These are phyloP conservation scores for Sorex maritimensis DNA, from an alignment of 2,797 vertebrate species.

Conservation along the genomic window DNA sequence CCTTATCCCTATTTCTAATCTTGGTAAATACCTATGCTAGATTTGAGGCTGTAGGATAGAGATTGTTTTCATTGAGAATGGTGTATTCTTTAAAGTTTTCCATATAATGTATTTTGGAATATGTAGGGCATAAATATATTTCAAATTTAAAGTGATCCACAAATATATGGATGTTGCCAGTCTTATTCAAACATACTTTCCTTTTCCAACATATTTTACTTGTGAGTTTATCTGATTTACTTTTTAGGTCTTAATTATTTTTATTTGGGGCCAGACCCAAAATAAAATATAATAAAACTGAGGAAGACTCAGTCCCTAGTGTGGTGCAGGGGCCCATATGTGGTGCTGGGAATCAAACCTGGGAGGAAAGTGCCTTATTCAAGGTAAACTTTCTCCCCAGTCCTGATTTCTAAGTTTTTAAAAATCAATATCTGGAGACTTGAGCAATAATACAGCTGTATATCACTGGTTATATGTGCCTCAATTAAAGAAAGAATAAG, in stretches of 20 bases:
- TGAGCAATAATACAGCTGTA: neutral
- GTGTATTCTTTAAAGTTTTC: neutral
- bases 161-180: neutral
- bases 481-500: conserved; percentile 49
- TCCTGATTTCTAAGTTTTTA: neutral
- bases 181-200: no score
- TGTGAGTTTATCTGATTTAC: neutral
- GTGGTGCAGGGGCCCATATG: no score
- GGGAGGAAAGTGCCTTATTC: no score
- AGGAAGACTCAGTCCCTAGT: no score
- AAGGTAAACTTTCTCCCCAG: no score
- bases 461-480: neutral
- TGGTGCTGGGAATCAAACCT: no score
- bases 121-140: neutral
- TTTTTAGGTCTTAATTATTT: neutral
- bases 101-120: no score
- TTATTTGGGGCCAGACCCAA: neutral
- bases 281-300: no score
- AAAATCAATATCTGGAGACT: neutral
- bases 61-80: neutral
- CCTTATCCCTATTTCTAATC: no score
- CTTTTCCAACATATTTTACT: neutral
- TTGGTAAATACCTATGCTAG: no score
- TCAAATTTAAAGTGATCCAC: conserved; percentile 18
- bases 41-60: no score